A percentile compares a stretch with the other conserved stretches of the same genome.
Evolutionary conservation across 2,797 vertebrate species (phyloP).

Genomic region (Epinephelus coioides): DNA sequence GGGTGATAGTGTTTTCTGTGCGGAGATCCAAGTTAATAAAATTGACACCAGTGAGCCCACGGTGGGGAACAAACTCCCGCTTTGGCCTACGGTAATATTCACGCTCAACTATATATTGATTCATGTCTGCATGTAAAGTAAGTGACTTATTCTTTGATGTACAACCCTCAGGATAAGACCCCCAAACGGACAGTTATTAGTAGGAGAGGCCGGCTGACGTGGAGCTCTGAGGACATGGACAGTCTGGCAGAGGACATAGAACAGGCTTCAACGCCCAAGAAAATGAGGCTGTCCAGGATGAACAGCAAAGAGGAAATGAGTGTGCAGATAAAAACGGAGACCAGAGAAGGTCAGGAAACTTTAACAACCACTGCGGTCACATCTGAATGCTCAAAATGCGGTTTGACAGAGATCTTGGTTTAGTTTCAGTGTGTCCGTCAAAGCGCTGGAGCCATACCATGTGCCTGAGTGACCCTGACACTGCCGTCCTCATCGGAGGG

Average conservation of each 20-base stretch:
- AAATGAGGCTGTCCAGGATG: slow-evolving; percentile 66
- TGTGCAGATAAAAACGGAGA: slow-evolving; percentile 62
- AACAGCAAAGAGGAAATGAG: slow-evolving; percentile 72
- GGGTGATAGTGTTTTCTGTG: slow-evolving; percentile 69
- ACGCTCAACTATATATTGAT: not conserved
- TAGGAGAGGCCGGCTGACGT: slow-evolving; percentile 66
- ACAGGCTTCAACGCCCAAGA: slow-evolving; percentile 74
- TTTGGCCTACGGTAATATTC: slow-evolving; percentile 78
- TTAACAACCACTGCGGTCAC: not conserved
- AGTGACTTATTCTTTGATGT: not conserved
- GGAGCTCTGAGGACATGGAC: slow-evolving; percentile 77
- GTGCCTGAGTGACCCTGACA: slow-evolving; percentile 90
- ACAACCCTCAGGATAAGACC: slow-evolving; percentile 74
- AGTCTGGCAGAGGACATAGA: slow-evolving; percentile 56
- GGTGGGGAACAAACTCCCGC: slow-evolving; percentile 38
- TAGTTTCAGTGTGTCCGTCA: slow-evolving; percentile 87
- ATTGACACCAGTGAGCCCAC: slow-evolving; percentile 59
- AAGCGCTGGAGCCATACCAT: slow-evolving; percentile 91
- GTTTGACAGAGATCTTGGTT: slow-evolving; percentile 24
- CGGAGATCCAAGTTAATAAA: slow-evolving; percentile 77
- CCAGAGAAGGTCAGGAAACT: slow-evolving; percentile 65
- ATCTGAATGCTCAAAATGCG: not conserved
- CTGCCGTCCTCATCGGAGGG: slow-evolving; percentile 91
- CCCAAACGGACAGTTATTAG: slow-evolving; percentile 68
- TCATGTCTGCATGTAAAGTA: not conserved